Percentiles rank a stretch among this genome's conserved stretches.
These are phyloP conservation scores for Graphium colonna DNA, from an alignment of 2,888 invertebrate genomes.

Conservation along the genomic window DNA sequence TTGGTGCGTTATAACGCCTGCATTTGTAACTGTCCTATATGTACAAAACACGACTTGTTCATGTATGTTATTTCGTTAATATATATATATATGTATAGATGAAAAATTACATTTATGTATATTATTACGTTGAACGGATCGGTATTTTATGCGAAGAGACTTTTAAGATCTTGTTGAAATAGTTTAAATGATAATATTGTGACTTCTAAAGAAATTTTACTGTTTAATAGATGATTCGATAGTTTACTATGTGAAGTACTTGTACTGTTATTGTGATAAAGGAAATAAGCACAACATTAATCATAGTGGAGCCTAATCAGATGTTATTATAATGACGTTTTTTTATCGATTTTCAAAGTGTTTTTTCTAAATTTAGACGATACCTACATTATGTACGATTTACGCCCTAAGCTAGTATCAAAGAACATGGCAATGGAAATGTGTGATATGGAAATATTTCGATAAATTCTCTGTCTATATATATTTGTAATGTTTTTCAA, in stretches of 20 bases:
- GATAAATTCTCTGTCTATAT: not conserved
- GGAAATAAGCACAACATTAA: conserved; percentile 74
- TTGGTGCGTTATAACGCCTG: not conserved
- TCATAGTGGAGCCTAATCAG: conserved; percentile 72
- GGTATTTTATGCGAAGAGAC: conserved; percentile 14
- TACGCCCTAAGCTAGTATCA: conserved; percentile 9
- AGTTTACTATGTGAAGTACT: conserved; percentile 52
- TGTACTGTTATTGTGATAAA: conserved; percentile 74
- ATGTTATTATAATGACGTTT: conserved; percentile 61
- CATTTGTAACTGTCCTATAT: conserved; percentile 5
- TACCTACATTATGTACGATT: conserved; percentile 16
- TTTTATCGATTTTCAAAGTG: conserved; percentile 54
- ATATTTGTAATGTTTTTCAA: not conserved
- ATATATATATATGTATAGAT: conserved; percentile 4
- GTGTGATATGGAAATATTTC: conserved; percentile 1
- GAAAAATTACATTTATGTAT: conserved; percentile 9
- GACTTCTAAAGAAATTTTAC: conserved; percentile 37
- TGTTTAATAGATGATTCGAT: conserved; percentile 53
- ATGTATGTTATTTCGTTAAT: conserved; percentile 8
- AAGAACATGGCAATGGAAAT: conserved; percentile 4
- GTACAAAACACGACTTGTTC: conserved; percentile 10
- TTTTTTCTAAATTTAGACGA: conserved; percentile 50
- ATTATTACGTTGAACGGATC: conserved; percentile 14
- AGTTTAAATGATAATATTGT: conserved; percentile 41
- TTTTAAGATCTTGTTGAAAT: conserved; percentile 39